Evolutionary conservation across 2,113 vertebrate genomes (phyloP), one percentile per base, ranked within the genome.

Genomic region (Bambusicola thoracicus): DNA sequence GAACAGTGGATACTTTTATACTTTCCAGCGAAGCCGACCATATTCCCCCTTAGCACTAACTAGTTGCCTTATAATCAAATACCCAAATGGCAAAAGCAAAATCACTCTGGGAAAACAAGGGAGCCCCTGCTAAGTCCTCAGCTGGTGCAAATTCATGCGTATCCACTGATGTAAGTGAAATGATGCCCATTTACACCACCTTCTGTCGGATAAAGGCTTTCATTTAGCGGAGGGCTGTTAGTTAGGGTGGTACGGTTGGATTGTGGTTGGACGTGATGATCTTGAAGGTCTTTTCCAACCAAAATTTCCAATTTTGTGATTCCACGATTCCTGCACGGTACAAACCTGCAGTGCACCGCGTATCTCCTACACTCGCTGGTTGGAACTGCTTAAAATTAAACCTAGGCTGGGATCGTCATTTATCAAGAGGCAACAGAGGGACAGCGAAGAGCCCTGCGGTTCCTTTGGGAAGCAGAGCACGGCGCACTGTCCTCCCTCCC

Each of bases 1-100:
- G 97, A 98, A 97, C 94, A 96, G 96, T 97, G 97, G 96, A 98
- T 97, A 97, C 96, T 98, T 98, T 98, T 97, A 97, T 97, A 97
- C 96, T 97, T 96, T 97, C 94, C 96, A 97, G 93, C 80, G 79
- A 96, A 96, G 97, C 92, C 96, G 97, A 98, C 96, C 95, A 96
- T 91, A 95, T 87, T 44, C 96, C 92, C 95, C 92, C 91, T 97
- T 78, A 95, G 96, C 62, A 87, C 92, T 90, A 89, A 94, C 94
- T 87, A 69, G 94, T 95, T 95, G 95, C 96, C 91, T 97, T 97
- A 93, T 87, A 97, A 97, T 97, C 96, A 87, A 91, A 80, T 24
- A 81, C 70, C 81, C 94, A 86, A 95, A 91, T 43, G 77, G 61
- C 80, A 92, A 89, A 95, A 61, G 92, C 89, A 94, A 94, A 96